Base-by-base conservation (phyloP, 2,888 invertebrate genomes). In the Lottia scabra region DNA sequence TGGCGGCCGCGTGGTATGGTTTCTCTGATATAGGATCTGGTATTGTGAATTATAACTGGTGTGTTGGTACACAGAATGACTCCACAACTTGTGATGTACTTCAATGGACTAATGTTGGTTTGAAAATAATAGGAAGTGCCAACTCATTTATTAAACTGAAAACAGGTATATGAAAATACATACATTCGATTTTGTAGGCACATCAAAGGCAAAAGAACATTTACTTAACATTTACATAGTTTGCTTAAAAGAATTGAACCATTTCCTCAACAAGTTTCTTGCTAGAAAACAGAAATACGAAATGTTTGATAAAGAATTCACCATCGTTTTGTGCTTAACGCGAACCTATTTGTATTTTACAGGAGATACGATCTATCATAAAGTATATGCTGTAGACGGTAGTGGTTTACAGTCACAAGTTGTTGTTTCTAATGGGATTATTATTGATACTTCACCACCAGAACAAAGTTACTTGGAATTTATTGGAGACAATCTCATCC, bases 401-500 rank as follows among this genome's bases (percentile, higher is more conserved):
- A 75, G 73, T 12, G 80, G 79, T 13, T 77, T 79, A 27, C 71
- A 63, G 12, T 80, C 80, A 10, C 30, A 64, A 15, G 75, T 74
- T 43, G 75, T 63, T 19, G 75, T 77, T 15, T 82, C 82, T 12
- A 77, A 82, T 72, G 83, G 83, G 10, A 76, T 81, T 5, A 74
- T 64, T 0, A 48, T 81, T 27, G 83, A 83, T 65, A 71, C 68
- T 5, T 75, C 81, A 1, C 74, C 80, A n/a, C 81, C 83, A 16
- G 56, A 44, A 1, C 65, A 71, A 26, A 43, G 72, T 2, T 64
- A 68, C 67, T 63, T 76, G 12, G 45, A 72, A 5, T 75, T 79
- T 63, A 19, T 66, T 2, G 75, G 70, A 1, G 44, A 62, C 1
- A 80, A 81, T 65, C 26, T 79, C 6, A 19, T 78, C 0, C 13